Conservation (phyloP, 1,140 invertebrate genomes). For the Leptinotarsa undecemlineata region DNA sequence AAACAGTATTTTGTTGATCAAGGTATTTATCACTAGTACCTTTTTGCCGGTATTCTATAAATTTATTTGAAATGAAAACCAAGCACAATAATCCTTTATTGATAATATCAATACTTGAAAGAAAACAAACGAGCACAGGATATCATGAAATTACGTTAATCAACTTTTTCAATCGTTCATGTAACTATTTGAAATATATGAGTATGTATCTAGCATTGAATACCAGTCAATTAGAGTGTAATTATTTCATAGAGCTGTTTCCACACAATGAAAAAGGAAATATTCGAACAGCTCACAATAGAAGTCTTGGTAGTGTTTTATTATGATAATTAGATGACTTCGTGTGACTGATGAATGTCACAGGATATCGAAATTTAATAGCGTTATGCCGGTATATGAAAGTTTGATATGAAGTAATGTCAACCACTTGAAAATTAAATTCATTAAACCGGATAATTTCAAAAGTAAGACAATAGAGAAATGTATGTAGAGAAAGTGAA, state of each 20-base stretch:
- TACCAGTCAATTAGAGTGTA: neutral
- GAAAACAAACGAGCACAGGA: constrained; percentile 10
- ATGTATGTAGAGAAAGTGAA: neutral
- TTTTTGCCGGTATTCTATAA: too few relatives aligned
- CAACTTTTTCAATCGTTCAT: constrained; percentile 18
- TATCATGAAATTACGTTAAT: constrained; percentile 24
- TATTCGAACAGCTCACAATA: neutral
- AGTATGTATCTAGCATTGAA: neutral
- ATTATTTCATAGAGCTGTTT: too few relatives aligned
- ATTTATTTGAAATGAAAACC: too few relatives aligned
- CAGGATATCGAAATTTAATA: constrained; percentile 13
- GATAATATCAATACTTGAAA: neutral
- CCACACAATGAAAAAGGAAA: neutral
- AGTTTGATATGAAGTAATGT: neutral
- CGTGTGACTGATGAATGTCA: constrained; percentile 14
- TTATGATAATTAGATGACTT: constrained; percentile 13
- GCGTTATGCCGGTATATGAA: neutral
- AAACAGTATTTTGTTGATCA: too few relatives aligned
- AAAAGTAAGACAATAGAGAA: neutral
- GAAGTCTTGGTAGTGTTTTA: neutral
- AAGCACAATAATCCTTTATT: neutral
- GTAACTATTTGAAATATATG: constrained; percentile 7
- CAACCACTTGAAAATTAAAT: neutral
- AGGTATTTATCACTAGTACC: too few relatives aligned
- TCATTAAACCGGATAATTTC: neutral